These are phyloP conservation scores for Conus ventricosus DNA, from an alignment of 1,140 invertebrate species.

Conservation along the genomic window DNA sequence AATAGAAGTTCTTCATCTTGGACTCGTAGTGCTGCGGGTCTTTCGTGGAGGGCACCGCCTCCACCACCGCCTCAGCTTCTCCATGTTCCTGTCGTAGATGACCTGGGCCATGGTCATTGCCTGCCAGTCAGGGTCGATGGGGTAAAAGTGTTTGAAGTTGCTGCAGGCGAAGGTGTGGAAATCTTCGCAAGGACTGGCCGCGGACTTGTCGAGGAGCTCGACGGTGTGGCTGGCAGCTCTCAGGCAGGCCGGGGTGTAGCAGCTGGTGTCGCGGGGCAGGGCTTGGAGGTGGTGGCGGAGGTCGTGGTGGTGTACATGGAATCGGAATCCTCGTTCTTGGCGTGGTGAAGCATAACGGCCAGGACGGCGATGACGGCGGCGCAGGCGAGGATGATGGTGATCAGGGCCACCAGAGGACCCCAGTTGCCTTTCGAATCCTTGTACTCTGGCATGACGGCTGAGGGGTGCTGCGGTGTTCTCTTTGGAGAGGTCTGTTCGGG, in stretches of 20 bases:
- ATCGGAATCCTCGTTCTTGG: neutral
- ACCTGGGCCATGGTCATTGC: neutral
- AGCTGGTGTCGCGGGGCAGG: neutral
- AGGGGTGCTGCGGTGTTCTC: too few relatives aligned
- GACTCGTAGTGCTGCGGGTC: neutral
- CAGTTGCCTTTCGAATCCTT: too few relatives aligned
- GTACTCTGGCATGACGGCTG: too few relatives aligned
- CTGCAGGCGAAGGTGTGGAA: neutral
- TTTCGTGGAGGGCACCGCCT: neutral
- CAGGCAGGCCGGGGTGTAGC: neutral
- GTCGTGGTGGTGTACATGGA: too few relatives aligned
- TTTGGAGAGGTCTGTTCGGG: too few relatives aligned
- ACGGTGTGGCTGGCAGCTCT: neutral
- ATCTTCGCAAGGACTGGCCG: neutral
- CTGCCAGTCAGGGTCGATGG: neutral
- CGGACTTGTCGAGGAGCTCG: neutral
- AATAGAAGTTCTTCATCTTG: conserved; percentile 7
- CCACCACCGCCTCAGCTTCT: neutral
- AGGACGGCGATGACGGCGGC: neutral
- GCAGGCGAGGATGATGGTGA: neutral
- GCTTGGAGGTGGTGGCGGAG: neutral
- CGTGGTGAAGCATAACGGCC: neutral
- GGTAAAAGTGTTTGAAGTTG: neutral
- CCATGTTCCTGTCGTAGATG: neutral
- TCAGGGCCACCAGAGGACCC: neutral